Evolutionary conservation across 2,888 invertebrate species (phyloP).

Genomic region (Lasius platythorax): DNA sequence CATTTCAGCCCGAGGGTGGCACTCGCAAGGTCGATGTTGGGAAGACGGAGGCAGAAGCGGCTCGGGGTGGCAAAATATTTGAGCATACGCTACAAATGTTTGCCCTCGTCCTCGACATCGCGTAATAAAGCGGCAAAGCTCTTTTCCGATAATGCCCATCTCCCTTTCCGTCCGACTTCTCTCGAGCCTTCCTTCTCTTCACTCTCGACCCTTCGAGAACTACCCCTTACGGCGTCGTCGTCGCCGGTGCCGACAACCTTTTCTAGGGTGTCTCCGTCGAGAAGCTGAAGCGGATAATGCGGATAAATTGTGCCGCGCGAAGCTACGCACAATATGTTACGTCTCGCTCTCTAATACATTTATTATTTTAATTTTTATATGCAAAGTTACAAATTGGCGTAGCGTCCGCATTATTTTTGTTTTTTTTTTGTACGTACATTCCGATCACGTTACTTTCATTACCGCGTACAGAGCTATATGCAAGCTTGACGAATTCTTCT

Average conservation of each 20-base stretch:
- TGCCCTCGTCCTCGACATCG: conserved; percentile 71
- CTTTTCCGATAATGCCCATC: conserved; percentile 78
- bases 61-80: conserved; percentile 76
- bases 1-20: conserved; percentile 38
- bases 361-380: conserved; percentile 8
- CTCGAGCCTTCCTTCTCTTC: conserved; percentile 22
- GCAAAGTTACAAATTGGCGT: not conserved
- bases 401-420: not conserved
- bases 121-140: conserved; percentile 79
- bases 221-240: conserved; percentile 36
- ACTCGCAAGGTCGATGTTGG: conserved; percentile 28
- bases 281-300: conserved; percentile 23
- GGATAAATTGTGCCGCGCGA: conserved; percentile 22
- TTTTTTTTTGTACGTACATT: not conserved
- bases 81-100: conserved; percentile 77
- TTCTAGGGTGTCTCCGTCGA: conserved; percentile 26
- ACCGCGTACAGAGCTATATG: not conserved
- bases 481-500: not conserved
- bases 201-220: conserved; percentile 16
- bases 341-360: not conserved
- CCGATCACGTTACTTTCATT: not conserved
- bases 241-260: conserved; percentile 18
- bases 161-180: conserved; percentile 52
- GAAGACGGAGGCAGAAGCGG: conserved; percentile 33
- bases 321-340: not conserved